Conservation (phyloP, 2,888 invertebrate genomes). For the Drosophila niveifrons region DNA sequence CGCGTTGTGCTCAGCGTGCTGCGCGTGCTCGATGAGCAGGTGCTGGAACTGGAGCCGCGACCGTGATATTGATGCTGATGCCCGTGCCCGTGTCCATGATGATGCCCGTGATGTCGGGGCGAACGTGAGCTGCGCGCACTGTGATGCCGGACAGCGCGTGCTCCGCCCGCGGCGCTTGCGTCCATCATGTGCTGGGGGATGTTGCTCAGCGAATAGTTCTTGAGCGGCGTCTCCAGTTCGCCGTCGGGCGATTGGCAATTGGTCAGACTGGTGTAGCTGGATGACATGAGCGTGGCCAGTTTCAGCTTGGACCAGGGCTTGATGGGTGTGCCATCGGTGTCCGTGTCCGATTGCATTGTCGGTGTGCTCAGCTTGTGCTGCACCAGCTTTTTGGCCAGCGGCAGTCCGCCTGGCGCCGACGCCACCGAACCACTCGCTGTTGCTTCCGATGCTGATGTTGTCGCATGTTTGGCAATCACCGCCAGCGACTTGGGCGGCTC, state of each 20-base stretch:
- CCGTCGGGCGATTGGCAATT: conserved; percentile 79
- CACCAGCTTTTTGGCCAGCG: conserved; percentile 24
- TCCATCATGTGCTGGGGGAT: conserved; percentile 69
- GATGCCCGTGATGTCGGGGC: conserved; percentile 47
- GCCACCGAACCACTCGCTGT: neutral
- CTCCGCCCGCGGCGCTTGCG: conserved; percentile 18
- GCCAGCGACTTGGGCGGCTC: conserved; percentile 78
- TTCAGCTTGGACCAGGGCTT: conserved; percentile 92
- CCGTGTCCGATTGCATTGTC: conserved; percentile 81
- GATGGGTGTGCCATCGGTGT: conserved; percentile 84
- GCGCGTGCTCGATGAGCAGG: conserved; percentile 54
- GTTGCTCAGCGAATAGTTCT: conserved; percentile 78
- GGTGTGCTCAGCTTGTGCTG: conserved; percentile 59
- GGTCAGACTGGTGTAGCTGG: conserved; percentile 84
- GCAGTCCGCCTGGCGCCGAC: neutral
- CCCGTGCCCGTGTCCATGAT: conserved; percentile 29
- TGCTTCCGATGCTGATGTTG: neutral
- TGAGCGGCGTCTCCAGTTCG: conserved; percentile 72
- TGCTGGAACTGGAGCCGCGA: conserved; percentile 60
- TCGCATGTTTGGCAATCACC: conserved; percentile 63
- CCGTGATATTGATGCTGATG: conserved; percentile 35
- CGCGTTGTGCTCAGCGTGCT: conserved; percentile 53
- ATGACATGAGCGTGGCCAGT: conserved; percentile 87
- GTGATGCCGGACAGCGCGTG: conserved; percentile 46
- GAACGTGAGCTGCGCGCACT: conserved; percentile 70